phyloP scores from a whole-genome alignment of 1,140 invertebrate genomes.

The Papilio dardanus region DNA sequence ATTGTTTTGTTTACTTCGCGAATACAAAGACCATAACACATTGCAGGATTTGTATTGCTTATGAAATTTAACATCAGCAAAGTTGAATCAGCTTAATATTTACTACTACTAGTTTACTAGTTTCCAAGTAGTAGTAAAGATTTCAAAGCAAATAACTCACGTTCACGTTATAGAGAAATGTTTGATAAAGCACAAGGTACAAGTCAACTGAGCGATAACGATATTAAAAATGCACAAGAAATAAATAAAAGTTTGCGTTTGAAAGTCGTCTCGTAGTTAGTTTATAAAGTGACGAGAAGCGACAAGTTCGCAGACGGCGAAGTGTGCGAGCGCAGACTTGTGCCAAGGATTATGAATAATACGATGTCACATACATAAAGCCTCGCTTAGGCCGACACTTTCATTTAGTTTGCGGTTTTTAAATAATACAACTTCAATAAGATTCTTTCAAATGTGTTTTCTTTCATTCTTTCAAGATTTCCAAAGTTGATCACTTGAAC shows the following conservation, averaged over 20 bases:
- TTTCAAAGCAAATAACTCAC: not conserved
- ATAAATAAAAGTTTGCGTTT: not conserved
- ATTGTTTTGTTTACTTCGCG: not conserved
- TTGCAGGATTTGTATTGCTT: no score
- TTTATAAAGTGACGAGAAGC: not conserved
- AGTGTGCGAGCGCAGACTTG: not conserved
- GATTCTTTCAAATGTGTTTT: not conserved
- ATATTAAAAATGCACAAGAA: not conserved
- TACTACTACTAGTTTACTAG: not conserved
- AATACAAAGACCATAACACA: not conserved
- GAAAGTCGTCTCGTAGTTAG: not conserved
- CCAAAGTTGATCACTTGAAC: not conserved
- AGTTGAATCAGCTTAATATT: not conserved
- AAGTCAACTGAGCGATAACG: not conserved
- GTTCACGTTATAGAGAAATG: not conserved
- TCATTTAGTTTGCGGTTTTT: not conserved
- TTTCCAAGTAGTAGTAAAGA: no score
- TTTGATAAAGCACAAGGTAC: not conserved
- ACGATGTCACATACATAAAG: not conserved
- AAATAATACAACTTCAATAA: not conserved
- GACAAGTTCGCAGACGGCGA: constrained; percentile 2
- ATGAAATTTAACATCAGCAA: not conserved
- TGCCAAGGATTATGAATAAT: not conserved
- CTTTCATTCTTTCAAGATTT: no score
- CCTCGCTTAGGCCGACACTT: not conserved